A percentile compares a stretch with the other conserved stretches of the same genome.
These are phyloP conservation scores for Platichthys flesus DNA, from an alignment of 2,113 vertebrate genomes.

Conservation along the genomic window DNA sequence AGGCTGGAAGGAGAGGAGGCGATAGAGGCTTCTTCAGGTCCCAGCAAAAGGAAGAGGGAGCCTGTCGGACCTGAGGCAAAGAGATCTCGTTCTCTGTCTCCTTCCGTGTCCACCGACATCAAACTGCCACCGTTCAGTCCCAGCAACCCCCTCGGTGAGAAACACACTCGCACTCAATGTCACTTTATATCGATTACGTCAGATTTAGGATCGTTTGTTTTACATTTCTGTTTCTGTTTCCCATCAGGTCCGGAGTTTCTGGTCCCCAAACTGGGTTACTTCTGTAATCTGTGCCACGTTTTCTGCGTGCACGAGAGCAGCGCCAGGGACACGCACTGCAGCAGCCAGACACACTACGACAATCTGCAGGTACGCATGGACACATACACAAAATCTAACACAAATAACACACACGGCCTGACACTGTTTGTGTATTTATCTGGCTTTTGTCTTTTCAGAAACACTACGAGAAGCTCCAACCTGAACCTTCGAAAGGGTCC, in stretches of 20 bases:
- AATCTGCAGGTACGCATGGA: slow-evolving; percentile 52
- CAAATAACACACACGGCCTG: background rate
- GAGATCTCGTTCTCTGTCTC: slow-evolving; percentile 56
- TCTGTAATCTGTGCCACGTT: slow-evolving; percentile 78
- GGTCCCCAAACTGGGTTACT: slow-evolving; percentile 78
- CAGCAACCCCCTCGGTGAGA: slow-evolving; percentile 73
- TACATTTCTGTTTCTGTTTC: background rate
- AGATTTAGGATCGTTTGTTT: background rate
- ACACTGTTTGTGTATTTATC: background rate
- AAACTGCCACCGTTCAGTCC: slow-evolving; percentile 70
- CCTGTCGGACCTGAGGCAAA: slow-evolving; percentile 47
- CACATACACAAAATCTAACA: background rate
- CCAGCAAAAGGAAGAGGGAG: slow-evolving; percentile 42
- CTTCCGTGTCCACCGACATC: slow-evolving; percentile 22
- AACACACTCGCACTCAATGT: background rate
- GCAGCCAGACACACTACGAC: slow-evolving; percentile 63
- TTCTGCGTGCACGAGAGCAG: slow-evolving; percentile 61
- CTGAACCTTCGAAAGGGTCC: background rate
- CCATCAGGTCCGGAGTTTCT: slow-evolving; percentile 80
- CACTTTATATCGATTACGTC: background rate
- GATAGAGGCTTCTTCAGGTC: slow-evolving; percentile 31
- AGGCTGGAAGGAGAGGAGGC: background rate
- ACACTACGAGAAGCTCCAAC: slow-evolving; percentile 56
- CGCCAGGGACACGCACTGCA: slow-evolving; percentile 57
- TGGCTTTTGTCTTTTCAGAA: slow-evolving; percentile 49